Percentiles rank a stretch among this genome's conserved stretches.
Conservation (phyloP, 92 coral and sea anemone genomes). For the Porites evermanni region DNA sequence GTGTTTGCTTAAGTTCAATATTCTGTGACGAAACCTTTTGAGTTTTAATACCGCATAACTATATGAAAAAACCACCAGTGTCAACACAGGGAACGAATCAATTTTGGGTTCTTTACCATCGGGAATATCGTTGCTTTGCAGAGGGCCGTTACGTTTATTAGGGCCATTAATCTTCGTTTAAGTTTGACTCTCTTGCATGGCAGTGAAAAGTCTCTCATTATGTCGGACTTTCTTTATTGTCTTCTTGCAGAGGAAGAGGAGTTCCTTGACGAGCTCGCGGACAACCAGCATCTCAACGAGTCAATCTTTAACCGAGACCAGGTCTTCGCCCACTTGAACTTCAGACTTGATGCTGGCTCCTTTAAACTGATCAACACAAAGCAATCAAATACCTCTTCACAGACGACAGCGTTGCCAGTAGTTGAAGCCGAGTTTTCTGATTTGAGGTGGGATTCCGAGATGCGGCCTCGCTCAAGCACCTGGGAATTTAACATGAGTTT, state of each 20-base stretch:
- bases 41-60: too few relatives aligned
- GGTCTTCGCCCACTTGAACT: slow-evolving; percentile 94
- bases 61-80: too few relatives aligned
- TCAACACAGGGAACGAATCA: too few relatives aligned
- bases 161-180: too few relatives aligned
- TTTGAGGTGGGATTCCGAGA: slow-evolving; percentile 93
- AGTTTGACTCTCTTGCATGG: background rate
- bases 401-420: slow-evolving; percentile 55
- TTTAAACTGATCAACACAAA: slow-evolving; percentile 82
- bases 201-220: background rate
- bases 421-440: slow-evolving; percentile 86
- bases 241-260: slow-evolving; percentile 91
- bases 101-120: too few relatives aligned
- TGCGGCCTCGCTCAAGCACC: slow-evolving; percentile 94
- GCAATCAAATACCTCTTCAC: slow-evolving; percentile 24
- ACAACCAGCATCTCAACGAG: slow-evolving; percentile 64
- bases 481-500: slow-evolving; percentile 96
- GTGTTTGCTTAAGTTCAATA: too few relatives aligned
- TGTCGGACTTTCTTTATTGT: background rate
- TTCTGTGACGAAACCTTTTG: too few relatives aligned
- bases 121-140: too few relatives aligned
- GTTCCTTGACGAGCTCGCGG: slow-evolving; percentile 88
- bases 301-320: slow-evolving; percentile 97
- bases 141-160: too few relatives aligned
- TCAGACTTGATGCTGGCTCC: slow-evolving; percentile 86